phyloP scores from a whole-genome alignment of 2,797 vertebrate genomes.

The Danionella dracula region DNA sequence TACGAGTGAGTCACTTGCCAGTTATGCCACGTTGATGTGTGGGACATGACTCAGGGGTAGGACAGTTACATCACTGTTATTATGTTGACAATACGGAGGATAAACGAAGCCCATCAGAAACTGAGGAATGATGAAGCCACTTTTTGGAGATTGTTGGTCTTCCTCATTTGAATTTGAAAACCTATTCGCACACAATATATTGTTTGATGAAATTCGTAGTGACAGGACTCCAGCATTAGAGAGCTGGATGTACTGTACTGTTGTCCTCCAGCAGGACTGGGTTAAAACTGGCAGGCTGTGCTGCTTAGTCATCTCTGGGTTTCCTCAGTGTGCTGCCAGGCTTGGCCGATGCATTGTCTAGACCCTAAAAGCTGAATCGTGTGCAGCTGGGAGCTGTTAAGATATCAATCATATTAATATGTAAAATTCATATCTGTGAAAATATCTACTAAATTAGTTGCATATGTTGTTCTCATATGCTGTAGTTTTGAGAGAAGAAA shows the following conservation, averaged over 20 bases:
- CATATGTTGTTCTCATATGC: too few species aligned
- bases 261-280: not conserved
- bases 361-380: constrained; percentile 2
- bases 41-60: too few species aligned
- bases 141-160: not conserved
- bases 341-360: constrained; percentile 11
- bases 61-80: too few species aligned
- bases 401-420: constrained; percentile 31
- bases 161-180: not conserved
- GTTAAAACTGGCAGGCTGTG: constrained; percentile 32
- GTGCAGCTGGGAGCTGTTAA: constrained; percentile 22
- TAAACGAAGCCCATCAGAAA: too few species aligned
- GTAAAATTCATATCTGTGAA: constrained; percentile 7
- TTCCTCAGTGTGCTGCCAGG: constrained; percentile 14
- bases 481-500: too few species aligned
- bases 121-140: not conserved
- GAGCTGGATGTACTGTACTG: not conserved
- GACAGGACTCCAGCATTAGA: not conserved
- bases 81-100: too few species aligned
- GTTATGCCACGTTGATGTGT: too few species aligned
- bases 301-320: constrained; percentile 43
- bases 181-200: not conserved
- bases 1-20: too few species aligned
- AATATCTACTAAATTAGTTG: too few species aligned
- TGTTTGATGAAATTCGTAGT: not conserved